Conservation (phyloP, 2,797 vertebrate species). For the Hyperoplus immaculatus region DNA sequence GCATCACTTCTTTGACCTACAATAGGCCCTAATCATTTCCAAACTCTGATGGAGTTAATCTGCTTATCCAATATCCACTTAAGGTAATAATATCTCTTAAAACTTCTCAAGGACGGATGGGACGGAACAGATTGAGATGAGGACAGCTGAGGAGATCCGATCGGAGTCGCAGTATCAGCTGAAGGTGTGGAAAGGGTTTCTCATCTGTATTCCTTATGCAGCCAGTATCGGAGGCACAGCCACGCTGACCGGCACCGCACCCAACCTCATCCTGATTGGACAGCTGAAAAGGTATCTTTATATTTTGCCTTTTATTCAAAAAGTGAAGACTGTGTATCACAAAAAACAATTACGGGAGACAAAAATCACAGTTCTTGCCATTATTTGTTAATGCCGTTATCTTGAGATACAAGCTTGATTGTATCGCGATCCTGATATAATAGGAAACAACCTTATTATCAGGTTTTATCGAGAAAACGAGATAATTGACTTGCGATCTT, state of each 20-base stretch:
- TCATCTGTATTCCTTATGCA: conserved; percentile 96
- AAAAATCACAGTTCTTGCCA: no score
- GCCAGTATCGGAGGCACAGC: conserved; percentile 97
- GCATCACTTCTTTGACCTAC: not conserved
- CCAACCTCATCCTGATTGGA: conserved; percentile 96
- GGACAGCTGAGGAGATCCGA: conserved; percentile 80
- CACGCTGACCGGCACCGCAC: conserved; percentile 94
- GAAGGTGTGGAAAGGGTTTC: conserved; percentile 97
- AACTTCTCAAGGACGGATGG: conserved; percentile 82
- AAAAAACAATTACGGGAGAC: not conserved
- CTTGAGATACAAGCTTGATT: no score
- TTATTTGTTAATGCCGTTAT: no score
- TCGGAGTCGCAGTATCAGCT: conserved; percentile 89
- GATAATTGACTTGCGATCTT: no score
- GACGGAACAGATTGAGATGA: conserved; percentile 79
- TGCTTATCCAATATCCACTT: not conserved
- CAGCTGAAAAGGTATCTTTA: conserved; percentile 92
- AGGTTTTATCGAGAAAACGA: no score
- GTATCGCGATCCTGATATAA: no score
- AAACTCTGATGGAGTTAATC: not conserved
- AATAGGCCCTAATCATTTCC: no score
- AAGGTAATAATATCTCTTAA: conserved; percentile 37
- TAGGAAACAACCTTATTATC: no score
- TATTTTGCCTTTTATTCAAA: not conserved
- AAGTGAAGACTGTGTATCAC: not conserved